These are phyloP conservation scores for Trachelipus rathkii DNA, from an alignment of 1,140 invertebrate species.

Conservation along the genomic window DNA sequence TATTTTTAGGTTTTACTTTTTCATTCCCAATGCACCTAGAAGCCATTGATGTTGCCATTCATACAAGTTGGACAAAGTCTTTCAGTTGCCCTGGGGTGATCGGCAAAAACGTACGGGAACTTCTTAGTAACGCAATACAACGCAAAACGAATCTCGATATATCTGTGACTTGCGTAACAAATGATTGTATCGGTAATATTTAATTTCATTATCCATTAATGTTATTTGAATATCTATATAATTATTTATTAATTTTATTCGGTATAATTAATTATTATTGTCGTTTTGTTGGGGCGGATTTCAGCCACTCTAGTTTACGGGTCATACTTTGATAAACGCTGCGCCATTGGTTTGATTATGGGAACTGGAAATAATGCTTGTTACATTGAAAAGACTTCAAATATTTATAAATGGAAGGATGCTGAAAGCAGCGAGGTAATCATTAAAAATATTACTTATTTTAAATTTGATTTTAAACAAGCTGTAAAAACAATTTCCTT, in stretches of 20 bases:
- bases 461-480: no score
- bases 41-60: slow-evolving; percentile 62
- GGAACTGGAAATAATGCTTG: slow-evolving; percentile 70
- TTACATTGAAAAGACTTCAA: slow-evolving; percentile 50
- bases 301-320: slow-evolving; percentile 59
- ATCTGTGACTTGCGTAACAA: slow-evolving; percentile 68
- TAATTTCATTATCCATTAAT: no score
- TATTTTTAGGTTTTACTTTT: slow-evolving; percentile 52
- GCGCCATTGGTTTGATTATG: slow-evolving; percentile 59
- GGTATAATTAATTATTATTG: no score
- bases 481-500: no score
- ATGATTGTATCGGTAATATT: slow-evolving; percentile 66
- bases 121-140: slow-evolving; percentile 65
- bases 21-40: slow-evolving; percentile 74
- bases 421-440: no score
- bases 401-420: neutral
- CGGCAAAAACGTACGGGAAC: slow-evolving; percentile 63
- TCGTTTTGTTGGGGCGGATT: neutral
- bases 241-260: no score
- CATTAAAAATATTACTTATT: no score
- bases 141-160: slow-evolving; percentile 60
- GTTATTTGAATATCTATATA: no score
- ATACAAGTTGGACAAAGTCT: slow-evolving; percentile 75
- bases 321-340: slow-evolving; percentile 55
- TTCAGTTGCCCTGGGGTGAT: slow-evolving; percentile 71